Percentiles rank a stretch among this genome's conserved stretches.
Conservation (phyloP, 2,888 invertebrate species). For the Sisyra nigra region DNA sequence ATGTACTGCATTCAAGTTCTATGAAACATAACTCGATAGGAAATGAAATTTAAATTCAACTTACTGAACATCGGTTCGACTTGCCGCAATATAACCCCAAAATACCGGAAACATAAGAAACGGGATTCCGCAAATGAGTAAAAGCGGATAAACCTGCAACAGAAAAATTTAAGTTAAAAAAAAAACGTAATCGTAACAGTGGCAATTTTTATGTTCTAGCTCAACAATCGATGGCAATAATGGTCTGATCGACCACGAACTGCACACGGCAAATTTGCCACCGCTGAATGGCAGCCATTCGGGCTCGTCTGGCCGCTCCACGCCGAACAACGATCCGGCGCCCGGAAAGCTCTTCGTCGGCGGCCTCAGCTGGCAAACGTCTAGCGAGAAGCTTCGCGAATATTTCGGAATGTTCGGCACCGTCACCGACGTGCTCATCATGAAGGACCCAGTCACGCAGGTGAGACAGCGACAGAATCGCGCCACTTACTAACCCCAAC, state of each 20-base stretch:
- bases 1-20: no score
- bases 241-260: conserved; percentile 34
- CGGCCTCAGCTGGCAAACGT: conserved; percentile 86
- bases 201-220: conserved; percentile 23
- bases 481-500: background rate
- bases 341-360: conserved; percentile 82
- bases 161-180: background rate
- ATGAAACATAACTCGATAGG: no score
- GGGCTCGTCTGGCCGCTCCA: conserved; percentile 57
- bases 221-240: conserved; percentile 31
- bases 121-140: no score
- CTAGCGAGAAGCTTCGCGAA: conserved; percentile 79
- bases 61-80: no score
- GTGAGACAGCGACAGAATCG: conserved; percentile 31
- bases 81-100: no score
- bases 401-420: conserved; percentile 87
- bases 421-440: conserved; percentile 80
- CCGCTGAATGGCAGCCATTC: conserved; percentile 31
- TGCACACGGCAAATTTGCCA: conserved; percentile 27
- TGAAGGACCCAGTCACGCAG: conserved; percentile 90
- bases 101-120: no score
- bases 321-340: conserved; percentile 55
- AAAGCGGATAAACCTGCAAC: no score
- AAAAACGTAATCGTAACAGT: background rate
- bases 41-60: no score